Evolutionary conservation across 2,797 vertebrate species (phyloP).

Genomic region (Clarias fuscus): DNA sequence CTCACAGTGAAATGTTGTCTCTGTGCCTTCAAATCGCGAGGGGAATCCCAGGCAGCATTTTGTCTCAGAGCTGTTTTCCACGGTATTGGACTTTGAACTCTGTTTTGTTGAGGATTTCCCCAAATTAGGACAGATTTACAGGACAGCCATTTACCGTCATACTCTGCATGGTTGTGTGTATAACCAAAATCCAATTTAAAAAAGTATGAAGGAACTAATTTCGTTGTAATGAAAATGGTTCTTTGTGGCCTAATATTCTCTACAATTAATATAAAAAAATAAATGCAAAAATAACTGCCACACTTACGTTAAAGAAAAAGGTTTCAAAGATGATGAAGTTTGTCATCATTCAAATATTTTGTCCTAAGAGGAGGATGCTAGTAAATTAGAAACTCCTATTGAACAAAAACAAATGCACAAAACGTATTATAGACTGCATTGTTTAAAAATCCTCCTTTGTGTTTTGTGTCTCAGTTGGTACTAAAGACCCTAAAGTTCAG

Average conservation of each 20-base stretch:
- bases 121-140: too few species aligned
- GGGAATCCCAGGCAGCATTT: too few species aligned
- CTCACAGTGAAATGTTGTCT: too few species aligned
- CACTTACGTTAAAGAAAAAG: too few species aligned
- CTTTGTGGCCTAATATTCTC: neutral
- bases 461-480: conserved; percentile 87
- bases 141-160: neutral
- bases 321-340: neutral
- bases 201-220: neutral
- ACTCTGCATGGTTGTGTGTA: neutral
- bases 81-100: too few species aligned
- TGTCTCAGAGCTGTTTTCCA: too few species aligned
- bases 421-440: neutral
- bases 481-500: conserved; percentile 92
- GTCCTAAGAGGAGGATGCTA: too few species aligned
- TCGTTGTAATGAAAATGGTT: neutral
- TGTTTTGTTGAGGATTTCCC: too few species aligned
- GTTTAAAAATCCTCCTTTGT: conserved; percentile 54
- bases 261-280: neutral
- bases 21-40: too few species aligned
- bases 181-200: neutral
- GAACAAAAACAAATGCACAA: too few species aligned
- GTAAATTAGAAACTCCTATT: too few species aligned
- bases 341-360: neutral
- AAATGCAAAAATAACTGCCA: neutral